Conservation (phyloP, 2,113 vertebrate species). For the Argyrosomus japonicus region DNA sequence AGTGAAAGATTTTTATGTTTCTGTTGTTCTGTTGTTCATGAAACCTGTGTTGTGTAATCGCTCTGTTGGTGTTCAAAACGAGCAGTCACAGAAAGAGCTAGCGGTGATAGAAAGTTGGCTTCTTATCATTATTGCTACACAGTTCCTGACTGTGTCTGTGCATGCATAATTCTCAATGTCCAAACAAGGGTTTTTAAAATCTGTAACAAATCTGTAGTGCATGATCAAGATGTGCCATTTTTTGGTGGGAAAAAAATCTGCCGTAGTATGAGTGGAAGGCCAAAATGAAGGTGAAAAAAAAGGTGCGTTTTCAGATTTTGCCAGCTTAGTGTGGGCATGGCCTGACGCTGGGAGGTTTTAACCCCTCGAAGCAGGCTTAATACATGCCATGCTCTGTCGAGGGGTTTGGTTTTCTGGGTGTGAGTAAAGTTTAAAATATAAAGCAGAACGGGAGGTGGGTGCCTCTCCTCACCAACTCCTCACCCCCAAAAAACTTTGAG, state of each 20-base stretch:
- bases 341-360: conserved; percentile 27
- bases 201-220: not conserved
- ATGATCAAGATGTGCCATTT: not conserved
- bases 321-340: not conserved
- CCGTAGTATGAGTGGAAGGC: not conserved
- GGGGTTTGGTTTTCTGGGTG: conserved; percentile 61
- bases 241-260: not conserved
- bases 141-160: not conserved
- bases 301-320: not conserved
- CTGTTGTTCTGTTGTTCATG: not conserved
- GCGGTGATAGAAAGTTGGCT: not conserved
- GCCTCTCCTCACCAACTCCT: not conserved
- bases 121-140: not conserved
- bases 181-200: no score
- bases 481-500: not conserved
- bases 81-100: not conserved
- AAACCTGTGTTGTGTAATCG: not conserved
- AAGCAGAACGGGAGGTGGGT: not conserved
- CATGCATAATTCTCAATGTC: not conserved
- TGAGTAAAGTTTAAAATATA: conserved; percentile 43
- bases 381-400: conserved; percentile 23
- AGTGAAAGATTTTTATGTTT: not conserved
- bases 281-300: not conserved
- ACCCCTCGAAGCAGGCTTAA: conserved; percentile 40
- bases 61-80: not conserved